These are phyloP conservation scores for Progne subis DNA, from an alignment of 2,113 vertebrate species.

Conservation along the genomic window DNA sequence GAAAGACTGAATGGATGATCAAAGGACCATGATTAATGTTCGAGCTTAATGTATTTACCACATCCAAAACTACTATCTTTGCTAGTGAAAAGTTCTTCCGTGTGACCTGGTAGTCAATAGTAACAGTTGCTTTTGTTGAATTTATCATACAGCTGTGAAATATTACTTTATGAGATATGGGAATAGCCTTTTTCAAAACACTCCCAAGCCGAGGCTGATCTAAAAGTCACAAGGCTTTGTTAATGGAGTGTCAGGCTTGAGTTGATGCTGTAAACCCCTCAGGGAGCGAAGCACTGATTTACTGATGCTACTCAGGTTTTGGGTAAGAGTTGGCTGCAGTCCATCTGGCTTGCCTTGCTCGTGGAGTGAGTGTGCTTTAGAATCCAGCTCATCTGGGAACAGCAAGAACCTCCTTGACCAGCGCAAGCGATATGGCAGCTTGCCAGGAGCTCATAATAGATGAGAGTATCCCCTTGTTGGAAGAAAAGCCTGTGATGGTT, in stretches of 20 bases:
- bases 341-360: not conserved
- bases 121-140: not conserved
- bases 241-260: constrained; percentile 2
- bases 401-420: constrained; percentile 47
- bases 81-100: not conserved
- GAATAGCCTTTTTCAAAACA: not conserved
- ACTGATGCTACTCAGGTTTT: constrained; percentile 35
- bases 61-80: not conserved
- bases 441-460: constrained; percentile 28
- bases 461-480: constrained; percentile 20
- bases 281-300: not conserved
- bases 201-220: not conserved
- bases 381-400: constrained; percentile 34
- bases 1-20: not conserved
- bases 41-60: not conserved
- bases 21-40: not conserved
- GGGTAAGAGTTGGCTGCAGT: constrained; percentile 9
- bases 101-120: not conserved
- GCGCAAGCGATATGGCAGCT: not conserved
- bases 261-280: not conserved
- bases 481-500: not conserved
- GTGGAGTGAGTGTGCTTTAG: not conserved
- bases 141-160: not conserved
- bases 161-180: not conserved
- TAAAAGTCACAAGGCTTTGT: not conserved